Conservation (phyloP, 2,888 invertebrate species). For the Gerris lacustris region DNA sequence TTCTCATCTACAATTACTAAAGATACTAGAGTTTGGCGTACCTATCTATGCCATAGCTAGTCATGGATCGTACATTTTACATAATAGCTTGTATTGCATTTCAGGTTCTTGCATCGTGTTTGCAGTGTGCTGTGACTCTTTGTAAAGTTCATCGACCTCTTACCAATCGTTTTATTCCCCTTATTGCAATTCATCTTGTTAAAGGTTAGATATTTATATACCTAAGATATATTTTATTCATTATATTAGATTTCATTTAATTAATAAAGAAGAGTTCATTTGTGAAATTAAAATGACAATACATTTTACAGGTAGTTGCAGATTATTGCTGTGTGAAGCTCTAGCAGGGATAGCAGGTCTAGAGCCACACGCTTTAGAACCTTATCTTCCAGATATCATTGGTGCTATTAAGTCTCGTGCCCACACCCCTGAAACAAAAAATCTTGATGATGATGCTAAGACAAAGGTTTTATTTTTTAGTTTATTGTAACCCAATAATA, state of each 20-base stretch:
- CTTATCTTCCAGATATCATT: constrained; percentile 46
- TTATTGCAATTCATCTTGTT: constrained; percentile 40
- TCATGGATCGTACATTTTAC: no score
- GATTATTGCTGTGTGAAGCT: constrained; percentile 50
- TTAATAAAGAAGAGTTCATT: no score
- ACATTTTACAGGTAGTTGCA: constrained; percentile 26
- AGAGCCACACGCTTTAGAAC: constrained; percentile 45
- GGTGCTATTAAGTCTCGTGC: constrained; percentile 38
- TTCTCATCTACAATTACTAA: no score
- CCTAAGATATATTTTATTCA: neutral
- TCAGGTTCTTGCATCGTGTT: constrained; percentile 45
- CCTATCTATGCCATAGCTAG: no score
- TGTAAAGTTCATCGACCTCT: constrained; percentile 51
- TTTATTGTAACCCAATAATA: constrained; percentile 12
- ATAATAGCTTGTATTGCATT: constrained; percentile 17
- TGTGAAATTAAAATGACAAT: no score
- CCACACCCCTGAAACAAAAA: constrained; percentile 34
- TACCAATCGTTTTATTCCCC: constrained; percentile 51
- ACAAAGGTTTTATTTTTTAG: constrained; percentile 9
- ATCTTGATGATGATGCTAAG: constrained; percentile 17
- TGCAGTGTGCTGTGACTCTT: constrained; percentile 60
- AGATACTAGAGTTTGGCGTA: no score
- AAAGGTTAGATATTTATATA: constrained; percentile 16
- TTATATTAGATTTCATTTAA: no score
- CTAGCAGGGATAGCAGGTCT: constrained; percentile 60